phyloP scores from a whole-genome alignment of 1,140 invertebrate species.

The Penaeus japonicus region DNA sequence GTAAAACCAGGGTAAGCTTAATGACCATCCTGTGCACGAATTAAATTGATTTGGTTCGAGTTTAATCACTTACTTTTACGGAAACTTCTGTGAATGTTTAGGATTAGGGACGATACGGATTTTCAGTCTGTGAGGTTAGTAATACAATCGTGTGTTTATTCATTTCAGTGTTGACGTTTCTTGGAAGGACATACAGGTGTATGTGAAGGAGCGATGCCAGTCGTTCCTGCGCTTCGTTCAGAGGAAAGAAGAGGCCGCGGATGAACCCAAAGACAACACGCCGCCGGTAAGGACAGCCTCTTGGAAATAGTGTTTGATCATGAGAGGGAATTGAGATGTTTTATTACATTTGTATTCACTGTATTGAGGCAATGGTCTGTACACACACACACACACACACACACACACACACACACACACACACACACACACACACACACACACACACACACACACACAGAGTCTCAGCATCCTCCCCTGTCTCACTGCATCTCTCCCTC shows the following conservation, averaged over 20 bases:
- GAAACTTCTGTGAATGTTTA: no score
- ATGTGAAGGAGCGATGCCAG: background rate
- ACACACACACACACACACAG: background rate
- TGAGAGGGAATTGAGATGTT: no score
- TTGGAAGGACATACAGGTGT: conserved; percentile 6
- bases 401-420: no score
- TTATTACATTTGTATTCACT: no score
- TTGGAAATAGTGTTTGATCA: no score
- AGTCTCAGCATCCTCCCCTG: background rate
- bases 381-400: no score
- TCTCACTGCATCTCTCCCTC: background rate
- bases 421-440: no score
- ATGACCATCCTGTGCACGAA: no score
- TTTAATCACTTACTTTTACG: no score
- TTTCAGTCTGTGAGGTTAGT: background rate
- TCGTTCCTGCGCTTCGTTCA: background rate
- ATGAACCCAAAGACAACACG: conserved; percentile 25
- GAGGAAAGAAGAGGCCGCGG: background rate
- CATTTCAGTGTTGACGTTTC: background rate
- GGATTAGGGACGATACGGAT: no score
- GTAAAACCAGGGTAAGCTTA: conserved; percentile 10
- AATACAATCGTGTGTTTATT: background rate
- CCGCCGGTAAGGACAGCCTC: conserved; percentile 11
- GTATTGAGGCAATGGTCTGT: no score
- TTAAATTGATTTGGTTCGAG: no score